These are phyloP conservation scores for Lordiphosa collinella DNA, from an alignment of 1,140 invertebrate species.

Conservation along the genomic window DNA sequence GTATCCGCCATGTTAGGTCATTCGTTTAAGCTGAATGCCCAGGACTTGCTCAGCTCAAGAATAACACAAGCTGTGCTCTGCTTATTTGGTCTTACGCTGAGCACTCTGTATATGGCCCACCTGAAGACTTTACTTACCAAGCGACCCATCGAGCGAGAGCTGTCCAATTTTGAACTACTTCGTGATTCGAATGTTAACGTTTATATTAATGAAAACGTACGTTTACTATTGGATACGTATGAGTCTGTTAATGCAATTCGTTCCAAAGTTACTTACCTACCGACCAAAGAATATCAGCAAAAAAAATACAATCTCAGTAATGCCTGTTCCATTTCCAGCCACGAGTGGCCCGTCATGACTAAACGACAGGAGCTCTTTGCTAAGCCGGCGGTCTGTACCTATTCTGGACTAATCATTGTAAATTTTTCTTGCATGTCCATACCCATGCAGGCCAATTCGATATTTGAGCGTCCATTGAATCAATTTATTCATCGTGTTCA, in stretches of 20 bases:
- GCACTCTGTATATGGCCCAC: conserved; percentile 40
- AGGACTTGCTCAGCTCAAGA: conserved; percentile 18
- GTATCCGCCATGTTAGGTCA: conserved; percentile 51
- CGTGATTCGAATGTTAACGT: conserved; percentile 17
- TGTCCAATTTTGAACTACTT: conserved; percentile 24
- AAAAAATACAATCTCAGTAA: conserved; percentile 9
- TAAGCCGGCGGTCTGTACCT: conserved; percentile 21
- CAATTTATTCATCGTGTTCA: conserved; percentile 25
- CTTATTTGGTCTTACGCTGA: conserved; percentile 39
- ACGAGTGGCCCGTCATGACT: conserved; percentile 24
- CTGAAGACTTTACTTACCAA: conserved; percentile 57
- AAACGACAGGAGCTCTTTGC: conserved; percentile 37
- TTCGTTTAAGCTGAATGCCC: conserved; percentile 20
- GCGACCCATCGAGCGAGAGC: conserved; percentile 22
- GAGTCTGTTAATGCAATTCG: neutral
- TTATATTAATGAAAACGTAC: conserved; percentile 31
- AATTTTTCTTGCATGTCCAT: conserved; percentile 14
- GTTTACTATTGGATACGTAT: conserved; percentile 18
- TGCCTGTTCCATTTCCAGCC: conserved; percentile 12
- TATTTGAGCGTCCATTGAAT: conserved; percentile 39
- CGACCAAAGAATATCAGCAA: neutral
- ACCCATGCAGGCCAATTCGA: conserved; percentile 47
- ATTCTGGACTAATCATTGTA: conserved; percentile 10
- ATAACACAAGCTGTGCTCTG: conserved; percentile 35
- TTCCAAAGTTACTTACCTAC: conserved; percentile 19